phyloP scores from a whole-genome alignment of 2,113 vertebrate genomes.

The Elanoides forficatus region DNA sequence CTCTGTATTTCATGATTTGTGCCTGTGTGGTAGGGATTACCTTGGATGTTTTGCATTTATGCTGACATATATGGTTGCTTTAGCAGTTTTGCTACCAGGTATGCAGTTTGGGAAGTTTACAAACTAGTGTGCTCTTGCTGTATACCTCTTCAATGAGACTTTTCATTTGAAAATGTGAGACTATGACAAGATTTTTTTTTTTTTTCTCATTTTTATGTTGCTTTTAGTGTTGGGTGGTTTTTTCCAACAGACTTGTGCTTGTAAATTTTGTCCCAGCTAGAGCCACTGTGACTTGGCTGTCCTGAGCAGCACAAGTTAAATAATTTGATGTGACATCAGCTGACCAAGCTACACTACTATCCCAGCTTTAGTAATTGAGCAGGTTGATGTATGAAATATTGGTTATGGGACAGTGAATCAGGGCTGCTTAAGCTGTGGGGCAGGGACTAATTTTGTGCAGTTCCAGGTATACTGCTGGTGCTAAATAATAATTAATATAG shows the following conservation, averaged over 20 bases:
- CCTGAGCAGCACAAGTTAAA: background rate
- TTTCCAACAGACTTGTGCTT: background rate
- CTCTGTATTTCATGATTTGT: background rate
- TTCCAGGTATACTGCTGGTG: background rate
- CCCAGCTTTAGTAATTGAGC: background rate
- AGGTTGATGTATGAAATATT: background rate
- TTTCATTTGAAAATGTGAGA: background rate
- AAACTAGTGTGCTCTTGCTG: background rate
- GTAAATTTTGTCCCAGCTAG: background rate
- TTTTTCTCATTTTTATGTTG: background rate
- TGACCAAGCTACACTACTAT: background rate
- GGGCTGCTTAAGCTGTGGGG: background rate
- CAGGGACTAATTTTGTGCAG: background rate
- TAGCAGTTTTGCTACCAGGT: background rate
- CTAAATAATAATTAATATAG: conserved; percentile 29
- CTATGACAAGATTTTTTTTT: background rate
- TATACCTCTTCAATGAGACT: background rate
- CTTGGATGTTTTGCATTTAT: background rate
- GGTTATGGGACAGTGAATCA: background rate
- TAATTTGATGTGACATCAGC: background rate
- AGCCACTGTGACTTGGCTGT: background rate
- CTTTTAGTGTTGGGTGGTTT: background rate
- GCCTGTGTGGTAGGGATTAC: background rate
- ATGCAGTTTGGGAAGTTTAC: background rate
- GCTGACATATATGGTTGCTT: background rate